Conservation (phyloP, 2,113 vertebrate genomes). For the Prunella himalayana region DNA sequence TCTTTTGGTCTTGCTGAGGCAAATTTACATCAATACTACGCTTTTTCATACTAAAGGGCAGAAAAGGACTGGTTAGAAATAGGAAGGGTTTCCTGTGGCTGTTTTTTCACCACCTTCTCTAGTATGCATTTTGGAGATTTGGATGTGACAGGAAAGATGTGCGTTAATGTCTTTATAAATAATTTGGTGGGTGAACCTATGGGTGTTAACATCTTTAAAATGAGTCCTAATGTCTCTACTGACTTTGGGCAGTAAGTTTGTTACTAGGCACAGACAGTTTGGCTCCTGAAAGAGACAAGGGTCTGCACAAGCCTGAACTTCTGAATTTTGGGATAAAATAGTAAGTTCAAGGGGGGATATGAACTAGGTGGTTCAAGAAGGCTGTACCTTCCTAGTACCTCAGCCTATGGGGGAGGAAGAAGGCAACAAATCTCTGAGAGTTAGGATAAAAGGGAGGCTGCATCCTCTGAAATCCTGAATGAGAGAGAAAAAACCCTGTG, state of each 20-base stretch:
- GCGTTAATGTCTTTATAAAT: not conserved
- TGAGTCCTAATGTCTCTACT: not conserved
- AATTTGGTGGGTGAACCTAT: not conserved
- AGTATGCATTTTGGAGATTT: not conserved
- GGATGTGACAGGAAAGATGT: not conserved
- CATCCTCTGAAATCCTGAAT: not conserved
- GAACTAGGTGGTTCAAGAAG: not conserved
- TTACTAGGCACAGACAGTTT: not conserved
- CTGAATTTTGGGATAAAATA: not conserved
- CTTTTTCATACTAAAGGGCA: not conserved
- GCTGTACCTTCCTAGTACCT: not conserved
- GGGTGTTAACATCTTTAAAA: not conserved
- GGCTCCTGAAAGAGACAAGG: not conserved
- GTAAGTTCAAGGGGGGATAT: not conserved
- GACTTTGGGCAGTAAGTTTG: not conserved
- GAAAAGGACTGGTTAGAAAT: not conserved
- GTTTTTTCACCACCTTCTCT: not conserved
- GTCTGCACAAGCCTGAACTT: not conserved
- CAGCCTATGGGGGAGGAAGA: not conserved
- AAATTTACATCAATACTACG: not conserved
- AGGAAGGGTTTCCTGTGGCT: not conserved
- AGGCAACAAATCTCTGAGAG: not conserved
- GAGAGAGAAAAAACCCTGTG: not conserved
- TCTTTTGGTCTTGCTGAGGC: not conserved
- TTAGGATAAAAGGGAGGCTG: not conserved